phyloP scores from a whole-genome alignment of 2,888 invertebrate species.

The Serrognathus titanus region DNA sequence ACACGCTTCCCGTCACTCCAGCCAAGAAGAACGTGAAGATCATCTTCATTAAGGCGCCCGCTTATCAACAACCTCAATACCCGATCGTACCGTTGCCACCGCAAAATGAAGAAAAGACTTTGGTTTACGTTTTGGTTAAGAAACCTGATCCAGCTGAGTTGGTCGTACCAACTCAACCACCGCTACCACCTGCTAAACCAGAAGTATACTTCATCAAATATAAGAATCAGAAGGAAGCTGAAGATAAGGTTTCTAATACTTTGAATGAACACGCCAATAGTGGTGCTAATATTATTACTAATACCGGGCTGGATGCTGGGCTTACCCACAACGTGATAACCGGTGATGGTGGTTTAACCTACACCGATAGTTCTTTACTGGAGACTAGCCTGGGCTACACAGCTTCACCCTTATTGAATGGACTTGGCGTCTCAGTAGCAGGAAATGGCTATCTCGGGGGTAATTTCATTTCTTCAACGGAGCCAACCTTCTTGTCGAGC shows the following conservation, averaged over 20 bases:
- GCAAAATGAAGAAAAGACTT: slow-evolving; percentile 41
- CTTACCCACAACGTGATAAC: background rate
- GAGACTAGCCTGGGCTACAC: background rate
- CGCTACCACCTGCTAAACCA: slow-evolving; percentile 79
- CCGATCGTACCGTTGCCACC: slow-evolving; percentile 30
- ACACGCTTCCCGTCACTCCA: slow-evolving; percentile 33
- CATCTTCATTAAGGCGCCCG: slow-evolving; percentile 51
- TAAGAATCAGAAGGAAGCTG: slow-evolving; percentile 49
- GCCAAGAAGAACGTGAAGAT: slow-evolving; percentile 48
- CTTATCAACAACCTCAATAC: slow-evolving; percentile 24
- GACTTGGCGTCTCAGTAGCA: slow-evolving; percentile 2
- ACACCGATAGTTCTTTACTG: slow-evolving; percentile 8
- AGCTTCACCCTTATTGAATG: background rate
- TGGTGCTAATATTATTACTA: slow-evolving; percentile 20
- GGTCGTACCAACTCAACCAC: slow-evolving; percentile 67
- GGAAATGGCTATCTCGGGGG: slow-evolving; percentile 5
- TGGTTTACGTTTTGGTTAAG: slow-evolving; percentile 45
- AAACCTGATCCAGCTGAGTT: slow-evolving; percentile 74
- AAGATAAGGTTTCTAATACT: slow-evolving; percentile 22
- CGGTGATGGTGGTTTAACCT: background rate
- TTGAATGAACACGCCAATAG: slow-evolving; percentile 15
- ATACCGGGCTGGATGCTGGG: slow-evolving; percentile 17
- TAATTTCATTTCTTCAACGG: no score
- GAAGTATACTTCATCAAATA: slow-evolving; percentile 87
- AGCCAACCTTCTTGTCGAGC: no score